These are phyloP conservation scores for Blastomussa wellsi DNA, from an alignment of 92 coral and sea anemone species.

Conservation along the genomic window DNA sequence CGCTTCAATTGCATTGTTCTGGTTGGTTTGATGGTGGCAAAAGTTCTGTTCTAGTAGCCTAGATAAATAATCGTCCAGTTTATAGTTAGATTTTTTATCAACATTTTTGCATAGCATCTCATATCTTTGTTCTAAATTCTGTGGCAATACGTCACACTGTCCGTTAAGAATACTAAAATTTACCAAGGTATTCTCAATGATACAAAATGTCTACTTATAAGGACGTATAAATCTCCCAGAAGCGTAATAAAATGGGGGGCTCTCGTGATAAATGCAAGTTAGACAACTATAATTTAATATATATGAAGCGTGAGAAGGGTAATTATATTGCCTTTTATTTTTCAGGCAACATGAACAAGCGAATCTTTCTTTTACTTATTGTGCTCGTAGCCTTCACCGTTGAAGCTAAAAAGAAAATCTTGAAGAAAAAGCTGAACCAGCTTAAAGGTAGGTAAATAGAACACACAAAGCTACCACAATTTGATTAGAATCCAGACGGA, in stretches of 20 bases:
- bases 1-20: neutral
- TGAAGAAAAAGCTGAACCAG: conserved; percentile 46
- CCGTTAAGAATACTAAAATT: neutral
- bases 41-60: neutral
- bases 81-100: neutral
- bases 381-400: conserved; percentile 70
- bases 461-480: neutral
- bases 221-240: neutral
- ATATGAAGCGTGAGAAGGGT: neutral
- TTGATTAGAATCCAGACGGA: neutral
- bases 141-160: neutral
- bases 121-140: neutral
- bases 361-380: conserved; percentile 58
- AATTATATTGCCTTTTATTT: neutral
- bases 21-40: neutral
- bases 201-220: neutral
- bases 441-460: conserved; percentile 28
- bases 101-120: neutral
- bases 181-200: neutral
- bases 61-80: neutral
- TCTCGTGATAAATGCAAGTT: neutral
- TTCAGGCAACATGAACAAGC: conserved; percentile 71
- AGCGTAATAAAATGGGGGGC: neutral
- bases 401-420: conserved; percentile 66
- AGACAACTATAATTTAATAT: neutral